Evolutionary conservation across 2,888 invertebrate species (phyloP).

Genomic region (Papilio elwesi): DNA sequence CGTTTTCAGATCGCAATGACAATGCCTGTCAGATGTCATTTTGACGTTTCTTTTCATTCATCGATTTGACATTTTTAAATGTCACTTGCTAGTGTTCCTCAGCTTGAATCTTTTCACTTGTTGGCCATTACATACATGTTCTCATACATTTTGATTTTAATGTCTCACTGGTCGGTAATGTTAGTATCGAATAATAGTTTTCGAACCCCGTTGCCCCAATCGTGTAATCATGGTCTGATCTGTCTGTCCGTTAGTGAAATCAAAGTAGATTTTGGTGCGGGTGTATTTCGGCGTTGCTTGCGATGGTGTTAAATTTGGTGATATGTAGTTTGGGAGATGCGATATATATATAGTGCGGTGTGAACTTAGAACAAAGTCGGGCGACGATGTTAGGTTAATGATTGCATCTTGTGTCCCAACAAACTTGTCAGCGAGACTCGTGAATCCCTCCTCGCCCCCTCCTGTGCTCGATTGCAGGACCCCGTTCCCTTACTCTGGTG

Average conservation of each 20-base stretch:
- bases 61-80: conserved; percentile 3
- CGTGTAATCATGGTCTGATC: conserved; percentile 27
- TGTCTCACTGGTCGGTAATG: conserved; percentile 65
- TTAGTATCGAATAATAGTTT: conserved; percentile 42
- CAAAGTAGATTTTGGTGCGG: conserved; percentile 51
- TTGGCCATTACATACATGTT: conserved; percentile 14
- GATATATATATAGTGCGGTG: conserved; percentile 46
- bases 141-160: conserved; percentile 30
- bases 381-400: conserved; percentile 71
- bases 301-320: conserved; percentile 52
- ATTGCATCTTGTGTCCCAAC: conserved; percentile 76
- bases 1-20: neutral
- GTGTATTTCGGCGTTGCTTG: conserved; percentile 49
- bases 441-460: conserved; percentile 45
- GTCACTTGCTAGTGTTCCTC: neutral
- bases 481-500: conserved; percentile 50
- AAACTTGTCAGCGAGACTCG: conserved; percentile 78
- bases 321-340: conserved; percentile 41
- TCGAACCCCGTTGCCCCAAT: neutral
- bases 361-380: conserved; percentile 68
- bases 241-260: conserved; percentile 34
- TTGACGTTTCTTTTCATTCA: conserved; percentile 6
- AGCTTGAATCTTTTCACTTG: neutral
- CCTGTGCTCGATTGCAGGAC: conserved; percentile 41
- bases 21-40: conserved; percentile 5